Conservation (phyloP, 2,113 vertebrate species). For the Mastomys coucha region DNA sequence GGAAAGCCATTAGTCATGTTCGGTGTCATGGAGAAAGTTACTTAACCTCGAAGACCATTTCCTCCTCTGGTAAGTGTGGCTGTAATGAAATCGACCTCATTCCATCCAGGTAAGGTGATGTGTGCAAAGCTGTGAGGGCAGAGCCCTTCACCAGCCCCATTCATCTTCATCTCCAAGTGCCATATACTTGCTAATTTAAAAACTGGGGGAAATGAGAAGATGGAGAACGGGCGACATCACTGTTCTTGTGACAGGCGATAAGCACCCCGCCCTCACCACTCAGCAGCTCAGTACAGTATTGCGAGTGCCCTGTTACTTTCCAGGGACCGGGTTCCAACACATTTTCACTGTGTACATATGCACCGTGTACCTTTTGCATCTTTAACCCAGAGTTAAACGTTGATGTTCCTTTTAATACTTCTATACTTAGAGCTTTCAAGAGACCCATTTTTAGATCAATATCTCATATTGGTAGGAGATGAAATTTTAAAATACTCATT, state of each 20-base stretch:
- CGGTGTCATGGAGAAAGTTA: constrained; percentile 31
- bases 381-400: constrained; percentile 28
- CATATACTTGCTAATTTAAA: not conserved
- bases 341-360: not conserved
- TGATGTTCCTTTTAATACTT: constrained; percentile 22
- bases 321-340: not conserved
- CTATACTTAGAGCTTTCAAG: not conserved
- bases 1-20: not conserved
- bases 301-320: not conserved
- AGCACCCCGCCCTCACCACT: not conserved
- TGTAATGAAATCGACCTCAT: not conserved
- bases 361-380: not conserved
- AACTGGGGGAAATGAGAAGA: not conserved
- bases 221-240: not conserved
- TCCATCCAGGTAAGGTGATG: not conserved
- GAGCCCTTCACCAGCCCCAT: not conserved
- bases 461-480: not conserved
- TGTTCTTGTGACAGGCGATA: not conserved
- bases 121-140: not conserved
- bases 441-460: constrained; percentile 3
- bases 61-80: not conserved
- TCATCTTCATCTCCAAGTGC: not conserved
- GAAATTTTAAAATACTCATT: constrained; percentile 6
- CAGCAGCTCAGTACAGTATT: not conserved
- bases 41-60: constrained; percentile 15